Conservation (phyloP, 2,113 vertebrate genomes). For the Synodontis membranacea region DNA sequence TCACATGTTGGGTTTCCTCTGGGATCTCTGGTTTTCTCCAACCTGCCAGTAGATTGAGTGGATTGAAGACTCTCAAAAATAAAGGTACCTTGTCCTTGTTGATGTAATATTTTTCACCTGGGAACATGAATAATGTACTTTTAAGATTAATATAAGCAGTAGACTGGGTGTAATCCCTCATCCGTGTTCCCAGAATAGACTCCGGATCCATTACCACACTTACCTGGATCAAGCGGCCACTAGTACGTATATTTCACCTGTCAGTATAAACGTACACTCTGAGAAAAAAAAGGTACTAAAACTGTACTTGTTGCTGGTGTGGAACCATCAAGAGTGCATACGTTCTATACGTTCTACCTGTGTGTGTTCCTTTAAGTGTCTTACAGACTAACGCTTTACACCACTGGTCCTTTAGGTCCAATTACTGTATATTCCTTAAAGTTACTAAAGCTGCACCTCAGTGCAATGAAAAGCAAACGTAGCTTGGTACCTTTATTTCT, state of each 20-base stretch:
- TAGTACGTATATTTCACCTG: background rate
- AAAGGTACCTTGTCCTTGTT: background rate
- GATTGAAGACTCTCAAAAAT: background rate
- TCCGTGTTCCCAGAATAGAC: background rate
- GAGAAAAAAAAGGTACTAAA: background rate
- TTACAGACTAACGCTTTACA: background rate
- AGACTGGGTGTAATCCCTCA: background rate
- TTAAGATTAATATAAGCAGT: background rate
- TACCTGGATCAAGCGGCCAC: background rate
- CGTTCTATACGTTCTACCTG: background rate
- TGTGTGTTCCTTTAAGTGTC: background rate
- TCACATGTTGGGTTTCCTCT: background rate
- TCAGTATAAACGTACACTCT: background rate
- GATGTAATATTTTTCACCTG: background rate
- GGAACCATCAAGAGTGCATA: background rate
- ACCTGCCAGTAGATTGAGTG: background rate
- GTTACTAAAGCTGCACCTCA: background rate
- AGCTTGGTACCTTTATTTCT: background rate
- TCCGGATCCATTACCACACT: background rate
- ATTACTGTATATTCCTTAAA: background rate
- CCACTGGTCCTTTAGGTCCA: background rate
- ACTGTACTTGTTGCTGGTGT: background rate
- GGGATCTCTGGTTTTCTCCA: background rate
- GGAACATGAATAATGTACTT: background rate
- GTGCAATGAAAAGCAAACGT: background rate